These are phyloP conservation scores for Nothocercus nigrocapillus DNA, from an alignment of 2,113 vertebrate species.

Conservation along the genomic window DNA sequence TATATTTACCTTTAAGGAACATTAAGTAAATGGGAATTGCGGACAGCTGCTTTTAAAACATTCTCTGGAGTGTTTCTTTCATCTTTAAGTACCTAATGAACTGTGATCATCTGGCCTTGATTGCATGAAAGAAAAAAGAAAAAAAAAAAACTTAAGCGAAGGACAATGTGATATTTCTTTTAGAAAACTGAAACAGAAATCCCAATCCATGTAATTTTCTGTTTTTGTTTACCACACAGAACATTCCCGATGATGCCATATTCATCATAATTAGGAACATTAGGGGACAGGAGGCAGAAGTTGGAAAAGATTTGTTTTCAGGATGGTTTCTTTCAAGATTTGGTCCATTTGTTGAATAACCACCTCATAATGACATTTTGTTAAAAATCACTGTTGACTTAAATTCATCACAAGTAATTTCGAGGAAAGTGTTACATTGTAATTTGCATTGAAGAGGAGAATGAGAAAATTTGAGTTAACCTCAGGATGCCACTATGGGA, in stretches of 20 bases:
- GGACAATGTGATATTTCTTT: neutral
- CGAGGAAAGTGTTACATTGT: neutral
- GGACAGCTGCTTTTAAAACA: neutral
- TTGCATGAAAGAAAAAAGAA: neutral
- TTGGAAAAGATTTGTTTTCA: neutral
- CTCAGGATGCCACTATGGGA: neutral
- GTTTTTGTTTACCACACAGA: neutral
- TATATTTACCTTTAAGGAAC: neutral
- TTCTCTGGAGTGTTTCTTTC: neutral
- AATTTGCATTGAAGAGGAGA: neutral
- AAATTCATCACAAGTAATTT: neutral
- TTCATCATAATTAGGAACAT: neutral
- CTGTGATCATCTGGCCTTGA: neutral
- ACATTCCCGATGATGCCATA: neutral
- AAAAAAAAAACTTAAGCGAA: neutral
- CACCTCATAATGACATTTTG: neutral
- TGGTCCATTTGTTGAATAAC: neutral
- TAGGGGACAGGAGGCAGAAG: fast-evolving
- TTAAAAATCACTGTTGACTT: neutral
- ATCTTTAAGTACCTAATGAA: neutral
- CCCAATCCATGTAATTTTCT: neutral
- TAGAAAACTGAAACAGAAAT: neutral
- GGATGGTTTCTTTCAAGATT: neutral
- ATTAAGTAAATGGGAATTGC: neutral
- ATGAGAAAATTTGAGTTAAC: neutral